Conservation (phyloP, 2,797 vertebrate species). For the Fratercula arctica region DNA sequence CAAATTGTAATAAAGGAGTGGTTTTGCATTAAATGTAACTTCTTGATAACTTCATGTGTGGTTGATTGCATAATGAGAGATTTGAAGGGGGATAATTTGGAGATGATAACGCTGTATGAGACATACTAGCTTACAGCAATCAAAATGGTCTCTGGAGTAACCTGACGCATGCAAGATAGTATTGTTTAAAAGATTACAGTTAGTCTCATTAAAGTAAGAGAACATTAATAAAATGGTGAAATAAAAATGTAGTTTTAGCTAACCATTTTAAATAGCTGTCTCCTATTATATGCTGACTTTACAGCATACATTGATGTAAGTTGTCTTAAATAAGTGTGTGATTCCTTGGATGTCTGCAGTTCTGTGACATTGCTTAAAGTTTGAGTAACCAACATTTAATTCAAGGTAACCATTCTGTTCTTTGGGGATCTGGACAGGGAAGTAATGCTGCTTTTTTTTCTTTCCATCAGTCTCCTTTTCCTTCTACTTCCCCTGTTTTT, state of each 20-base stretch:
- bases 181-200: not conserved
- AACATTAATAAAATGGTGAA: not conserved
- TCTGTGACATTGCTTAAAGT: not conserved
- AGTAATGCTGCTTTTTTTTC: not conserved
- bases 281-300: not conserved
- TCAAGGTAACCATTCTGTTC: not conserved
- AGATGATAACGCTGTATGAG: not conserved
- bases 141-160: not conserved
- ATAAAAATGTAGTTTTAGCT: not conserved
- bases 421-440: not conserved
- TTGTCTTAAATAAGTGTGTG: not conserved
- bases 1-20: not conserved
- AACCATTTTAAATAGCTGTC: not conserved
- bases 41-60: not conserved
- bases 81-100: not conserved
- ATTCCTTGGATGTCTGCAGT: not conserved
- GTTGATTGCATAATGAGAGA: not conserved
- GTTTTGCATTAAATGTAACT: not conserved
- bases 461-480: not conserved
- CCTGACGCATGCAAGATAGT: not conserved
- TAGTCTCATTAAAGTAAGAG: slow-evolving; percentile 3
- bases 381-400: not conserved
- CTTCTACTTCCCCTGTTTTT: not conserved
- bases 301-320: not conserved
- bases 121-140: not conserved